Evolutionary conservation across 2,888 invertebrate species (phyloP).

Genomic region (Ichneumon xanthorius): DNA sequence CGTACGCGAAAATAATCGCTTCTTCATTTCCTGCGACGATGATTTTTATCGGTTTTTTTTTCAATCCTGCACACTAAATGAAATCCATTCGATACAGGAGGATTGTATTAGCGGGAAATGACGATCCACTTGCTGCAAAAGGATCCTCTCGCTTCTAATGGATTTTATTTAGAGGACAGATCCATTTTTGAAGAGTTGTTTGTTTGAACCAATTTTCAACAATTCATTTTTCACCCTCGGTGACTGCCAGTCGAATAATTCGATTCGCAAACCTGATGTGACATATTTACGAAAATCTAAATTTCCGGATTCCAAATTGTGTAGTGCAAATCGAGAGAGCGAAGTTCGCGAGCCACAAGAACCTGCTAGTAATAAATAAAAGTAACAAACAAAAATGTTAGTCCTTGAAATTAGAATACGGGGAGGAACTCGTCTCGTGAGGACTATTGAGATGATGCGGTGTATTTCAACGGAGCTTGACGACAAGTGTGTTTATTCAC

Average conservation of each 20-base stretch:
- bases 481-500: slow-evolving; percentile 14
- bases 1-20: neutral
- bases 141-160: neutral
- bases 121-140: too few species aligned
- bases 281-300: neutral
- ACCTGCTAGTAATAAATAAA: neutral
- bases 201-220: neutral
- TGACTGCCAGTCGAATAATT: neutral
- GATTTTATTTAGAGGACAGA: neutral
- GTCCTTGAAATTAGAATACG: neutral
- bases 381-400: neutral
- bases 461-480: slow-evolving; percentile 9
- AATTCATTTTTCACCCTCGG: neutral
- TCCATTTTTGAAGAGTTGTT: neutral
- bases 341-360: neutral
- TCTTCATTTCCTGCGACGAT: too few species aligned
- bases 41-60: too few species aligned
- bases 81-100: too few species aligned
- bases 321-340: too few species aligned
- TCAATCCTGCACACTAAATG: too few species aligned
- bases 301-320: too few species aligned
- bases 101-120: too few species aligned
- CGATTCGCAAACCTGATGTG: neutral
- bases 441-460: neutral
- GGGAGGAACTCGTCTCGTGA: neutral